Evolutionary conservation across 2,888 invertebrate genomes (phyloP), one percentile per base, ranked within the genome.

Genomic region (Ceraclea dissimilis): DNA sequence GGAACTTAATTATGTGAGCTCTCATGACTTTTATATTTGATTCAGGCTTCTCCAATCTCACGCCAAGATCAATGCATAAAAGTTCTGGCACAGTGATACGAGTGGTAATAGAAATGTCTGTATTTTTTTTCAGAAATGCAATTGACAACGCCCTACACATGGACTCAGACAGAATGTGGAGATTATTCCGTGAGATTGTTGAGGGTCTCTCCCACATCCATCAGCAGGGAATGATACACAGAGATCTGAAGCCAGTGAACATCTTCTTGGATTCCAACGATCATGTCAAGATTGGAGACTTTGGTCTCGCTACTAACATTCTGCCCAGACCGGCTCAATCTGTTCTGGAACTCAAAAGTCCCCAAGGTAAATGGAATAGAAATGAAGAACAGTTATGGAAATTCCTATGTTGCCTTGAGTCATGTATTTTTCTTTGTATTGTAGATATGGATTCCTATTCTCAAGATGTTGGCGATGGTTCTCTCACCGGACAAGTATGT

Each of bases 231-330:
- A 88, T 90, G 80, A 90, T 90, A 54, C 90, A 93, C 68, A 75
- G 91, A 51, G 91, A 92, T 66, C 69, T 91, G 62, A 92, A 91
- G 68, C 90, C 91, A 0, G 93, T 89, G 0, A 98, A 98, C 68
- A 93, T 98, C 67, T 97, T 98, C 72, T 80, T 99, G 68, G 96
- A 96, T 69, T 88, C 86, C 1, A 88, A 90, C 64, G 95, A 96
- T 72, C 93, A 93, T 69, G 94, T 93, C 1, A 98, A 98, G 79
- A 98, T 98, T 63, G 98, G 97, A 11, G 98, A 98, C 72, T 98
- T 98, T 71, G 98, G 98, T 13, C 78, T 98, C 2, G 97, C 98
- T 0, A 96, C 94, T 0, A 90, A 89, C 19, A 69, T 67, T 4
- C 60, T 68, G 17, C 67, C 63, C 1, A 63, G 63, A 19, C 62